Base-by-base conservation (phyloP, 2,113 vertebrate species). In the Colaptes auratus region DNA sequence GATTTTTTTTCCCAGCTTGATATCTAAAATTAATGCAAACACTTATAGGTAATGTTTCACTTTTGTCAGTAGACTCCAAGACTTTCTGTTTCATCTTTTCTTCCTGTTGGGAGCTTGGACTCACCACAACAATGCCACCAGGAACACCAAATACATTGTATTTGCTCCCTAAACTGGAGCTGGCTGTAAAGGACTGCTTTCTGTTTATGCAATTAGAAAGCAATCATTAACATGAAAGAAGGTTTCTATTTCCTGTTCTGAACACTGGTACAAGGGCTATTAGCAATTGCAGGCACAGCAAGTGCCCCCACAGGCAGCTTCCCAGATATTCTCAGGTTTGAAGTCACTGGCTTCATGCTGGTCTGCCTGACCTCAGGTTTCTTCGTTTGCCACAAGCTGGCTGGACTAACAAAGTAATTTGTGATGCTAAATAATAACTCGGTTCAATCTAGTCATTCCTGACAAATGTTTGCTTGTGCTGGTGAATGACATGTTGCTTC, bases 281-380 rank as follows among this genome's bases (percentile, higher is more conserved):
- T 96, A 66, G 82, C 71, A 94, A 92, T 96, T 93, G 94, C 64
- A 89, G 86, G 69, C 66, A 97, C 76, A 86, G 83, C 61, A 95
- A 42, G 64, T 74, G 59, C 63, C 77, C 88, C 63, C 75, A 79
- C 56, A 89, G 76, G 84, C 78, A 93, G 42, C 74, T 89, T 53
- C 94, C 82, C 88, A 94, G 39, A 82, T 89, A 78, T 72, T 71
- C 70, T 77, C 67, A 72, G 44, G 48, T 86, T 64, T 70, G 77
- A 91, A 95, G 50, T 36, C 82, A 81, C 73, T 67, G 88, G 59
- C 73, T 90, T 64, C 55, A 52, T 52, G 48, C 39, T 76, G 86
- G 33, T 64, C 83, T 71, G 78, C 23, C 33, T 89, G 71, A 95
- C 85, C 87, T 56, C 61, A 60, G 52, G 30, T 58, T 82, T 80